These are phyloP conservation scores for Caenorhabditis sp. DNA, from an alignment of 2,888 invertebrate species.

Conservation along the genomic window DNA sequence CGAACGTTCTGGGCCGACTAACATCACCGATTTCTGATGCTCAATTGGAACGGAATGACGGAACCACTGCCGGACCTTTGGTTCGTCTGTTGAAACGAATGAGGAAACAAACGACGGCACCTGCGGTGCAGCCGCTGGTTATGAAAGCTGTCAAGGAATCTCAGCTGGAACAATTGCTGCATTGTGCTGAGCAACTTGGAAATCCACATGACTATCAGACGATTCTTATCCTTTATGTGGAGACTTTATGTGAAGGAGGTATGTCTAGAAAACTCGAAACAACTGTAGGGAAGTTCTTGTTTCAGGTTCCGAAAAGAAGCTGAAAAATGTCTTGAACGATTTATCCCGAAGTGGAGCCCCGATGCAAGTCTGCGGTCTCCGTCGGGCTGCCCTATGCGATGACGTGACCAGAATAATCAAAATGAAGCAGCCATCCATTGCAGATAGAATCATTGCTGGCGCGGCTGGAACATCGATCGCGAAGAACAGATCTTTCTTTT, in stretches of 20 bases:
- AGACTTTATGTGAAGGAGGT: conserved; percentile 55
- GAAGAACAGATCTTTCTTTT: conserved; percentile 24
- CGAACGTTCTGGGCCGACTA: conserved; percentile 22
- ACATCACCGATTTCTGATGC: conserved; percentile 37
- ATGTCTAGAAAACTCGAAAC: background rate
- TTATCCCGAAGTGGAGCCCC: conserved; percentile 39
- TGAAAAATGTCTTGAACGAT: conserved; percentile 41
- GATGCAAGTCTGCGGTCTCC: conserved; percentile 56
- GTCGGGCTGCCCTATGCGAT: conserved; percentile 56
- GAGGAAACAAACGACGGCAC: conserved; percentile 37
- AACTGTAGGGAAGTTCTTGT: too few relatives aligned
- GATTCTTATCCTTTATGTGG: conserved; percentile 56
- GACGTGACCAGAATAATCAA: conserved; percentile 61
- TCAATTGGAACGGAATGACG: conserved; percentile 12
- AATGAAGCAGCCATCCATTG: conserved; percentile 44
- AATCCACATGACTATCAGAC: conserved; percentile 58
- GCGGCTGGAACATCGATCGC: background rate
- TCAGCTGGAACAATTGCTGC: conserved; percentile 52
- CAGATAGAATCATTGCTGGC: conserved; percentile 37
- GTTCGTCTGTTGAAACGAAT: conserved; percentile 63
- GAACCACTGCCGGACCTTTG: conserved; percentile 56
- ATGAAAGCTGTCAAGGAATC: conserved; percentile 51
- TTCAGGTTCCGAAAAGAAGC: conserved; percentile 56
- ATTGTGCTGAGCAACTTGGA: conserved; percentile 57
- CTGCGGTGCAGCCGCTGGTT: conserved; percentile 28